Conservation (phyloP, 2,113 vertebrate genomes). For the Puma concolor region DNA sequence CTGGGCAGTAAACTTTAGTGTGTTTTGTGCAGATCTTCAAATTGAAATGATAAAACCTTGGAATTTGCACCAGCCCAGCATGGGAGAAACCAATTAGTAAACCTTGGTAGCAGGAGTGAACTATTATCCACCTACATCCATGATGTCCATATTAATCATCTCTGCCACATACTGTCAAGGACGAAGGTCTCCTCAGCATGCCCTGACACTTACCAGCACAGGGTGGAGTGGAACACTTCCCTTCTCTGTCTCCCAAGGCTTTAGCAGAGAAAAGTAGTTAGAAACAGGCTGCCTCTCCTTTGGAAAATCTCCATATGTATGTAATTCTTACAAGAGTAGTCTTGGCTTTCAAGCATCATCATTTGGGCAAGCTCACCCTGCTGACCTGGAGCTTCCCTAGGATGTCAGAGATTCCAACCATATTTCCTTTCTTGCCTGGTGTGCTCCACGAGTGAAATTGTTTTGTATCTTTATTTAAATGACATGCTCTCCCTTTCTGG, state of each 20-base stretch:
- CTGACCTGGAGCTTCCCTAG: neutral
- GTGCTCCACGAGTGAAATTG: neutral
- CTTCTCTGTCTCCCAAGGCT: neutral
- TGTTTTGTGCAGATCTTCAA: slow-evolving; percentile 56
- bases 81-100: slow-evolving; percentile 54
- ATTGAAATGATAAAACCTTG: slow-evolving; percentile 45
- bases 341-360: slow-evolving; percentile 56
- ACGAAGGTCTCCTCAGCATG: neutral
- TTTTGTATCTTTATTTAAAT: neutral
- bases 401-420: slow-evolving; percentile 52
- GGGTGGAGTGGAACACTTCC: neutral
- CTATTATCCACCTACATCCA: neutral
- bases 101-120: neutral
- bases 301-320: neutral
- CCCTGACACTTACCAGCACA: neutral
- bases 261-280: slow-evolving; percentile 34
- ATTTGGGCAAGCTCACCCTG: slow-evolving; percentile 45
- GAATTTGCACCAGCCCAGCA: neutral
- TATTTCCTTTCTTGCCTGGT: slow-evolving; percentile 68
- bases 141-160: neutral
- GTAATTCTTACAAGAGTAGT: slow-evolving; percentile 53
- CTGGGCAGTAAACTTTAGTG: neutral
- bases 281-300: slow-evolving; percentile 26
- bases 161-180: neutral
- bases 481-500: neutral